phyloP scores from a whole-genome alignment of 53 echinoderm and acorn worm species.

The Stichopus horrens region DNA sequence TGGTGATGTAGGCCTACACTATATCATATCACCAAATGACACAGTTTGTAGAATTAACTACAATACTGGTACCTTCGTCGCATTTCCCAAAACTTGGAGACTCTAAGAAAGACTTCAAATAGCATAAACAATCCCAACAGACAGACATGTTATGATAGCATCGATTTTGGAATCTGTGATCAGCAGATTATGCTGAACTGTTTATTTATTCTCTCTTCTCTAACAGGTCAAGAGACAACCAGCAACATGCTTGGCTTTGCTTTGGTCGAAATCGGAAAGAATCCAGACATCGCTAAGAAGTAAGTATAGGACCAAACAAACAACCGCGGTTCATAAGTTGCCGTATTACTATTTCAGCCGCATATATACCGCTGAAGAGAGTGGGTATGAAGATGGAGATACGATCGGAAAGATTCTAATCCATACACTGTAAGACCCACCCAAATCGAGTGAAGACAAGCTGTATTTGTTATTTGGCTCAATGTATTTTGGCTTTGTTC shows the following conservation, averaged over 20 bases:
- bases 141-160: no score
- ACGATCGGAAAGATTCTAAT: background rate
- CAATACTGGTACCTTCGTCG: no score
- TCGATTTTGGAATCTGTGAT: no score
- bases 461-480: background rate
- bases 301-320: background rate
- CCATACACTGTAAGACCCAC: background rate
- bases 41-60: no score
- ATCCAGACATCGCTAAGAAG: slow-evolving; percentile 60
- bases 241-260: slow-evolving; percentile 54
- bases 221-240: slow-evolving; percentile 62
- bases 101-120: no score
- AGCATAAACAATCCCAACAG: no score
- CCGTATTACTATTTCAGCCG: background rate
- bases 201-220: no score
- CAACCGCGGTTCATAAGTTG: background rate
- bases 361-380: background rate
- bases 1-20: no score
- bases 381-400: background rate
- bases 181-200: no score
- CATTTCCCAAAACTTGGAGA: no score
- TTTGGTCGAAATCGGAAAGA: slow-evolving; percentile 50
- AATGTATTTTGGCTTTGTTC: background rate
- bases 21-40: no score
- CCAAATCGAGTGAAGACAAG: background rate